Conservation (phyloP, 2,888 invertebrate species). For the Hetaerina titia region DNA sequence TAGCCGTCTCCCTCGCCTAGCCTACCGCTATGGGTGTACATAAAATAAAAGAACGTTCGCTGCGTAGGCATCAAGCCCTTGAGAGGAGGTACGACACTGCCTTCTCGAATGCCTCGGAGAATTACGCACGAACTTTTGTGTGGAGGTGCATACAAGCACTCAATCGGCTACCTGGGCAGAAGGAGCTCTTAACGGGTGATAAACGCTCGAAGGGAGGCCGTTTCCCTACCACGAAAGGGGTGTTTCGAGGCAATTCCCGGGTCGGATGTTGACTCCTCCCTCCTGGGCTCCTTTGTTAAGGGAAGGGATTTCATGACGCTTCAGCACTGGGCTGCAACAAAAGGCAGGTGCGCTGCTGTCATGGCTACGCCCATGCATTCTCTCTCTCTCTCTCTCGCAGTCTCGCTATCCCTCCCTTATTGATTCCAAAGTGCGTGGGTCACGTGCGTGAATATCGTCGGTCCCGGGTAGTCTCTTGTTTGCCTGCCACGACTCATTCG, state of each 20-base stretch:
- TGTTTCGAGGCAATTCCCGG: not conserved
- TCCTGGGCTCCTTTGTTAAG: not conserved
- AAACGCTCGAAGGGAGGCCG: not conserved
- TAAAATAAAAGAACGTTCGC: no score
- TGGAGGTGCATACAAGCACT: not conserved
- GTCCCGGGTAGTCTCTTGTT: not conserved
- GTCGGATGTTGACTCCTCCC: conserved; percentile 16
- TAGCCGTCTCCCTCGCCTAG: no score
- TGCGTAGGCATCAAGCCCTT: no score
- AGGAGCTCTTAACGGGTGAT: not conserved
- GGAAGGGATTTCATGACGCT: conserved; percentile 29
- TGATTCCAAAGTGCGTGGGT: conserved; percentile 21
- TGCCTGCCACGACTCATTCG: not conserved
- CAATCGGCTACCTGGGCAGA: not conserved
- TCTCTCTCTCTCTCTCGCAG: not conserved
- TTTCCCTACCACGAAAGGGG: not conserved
- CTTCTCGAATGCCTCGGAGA: no score
- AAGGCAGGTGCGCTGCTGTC: conserved; percentile 39
- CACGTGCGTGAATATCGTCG: not conserved
- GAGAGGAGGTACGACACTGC: no score
- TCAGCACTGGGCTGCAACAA: not conserved
- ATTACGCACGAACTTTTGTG: not conserved
- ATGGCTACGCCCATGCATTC: conserved; percentile 16
- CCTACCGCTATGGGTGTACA: no score
- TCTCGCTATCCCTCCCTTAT: not conserved